Base-by-base conservation (phyloP, 2,888 invertebrate genomes). In the Athalia rosae region DNA sequence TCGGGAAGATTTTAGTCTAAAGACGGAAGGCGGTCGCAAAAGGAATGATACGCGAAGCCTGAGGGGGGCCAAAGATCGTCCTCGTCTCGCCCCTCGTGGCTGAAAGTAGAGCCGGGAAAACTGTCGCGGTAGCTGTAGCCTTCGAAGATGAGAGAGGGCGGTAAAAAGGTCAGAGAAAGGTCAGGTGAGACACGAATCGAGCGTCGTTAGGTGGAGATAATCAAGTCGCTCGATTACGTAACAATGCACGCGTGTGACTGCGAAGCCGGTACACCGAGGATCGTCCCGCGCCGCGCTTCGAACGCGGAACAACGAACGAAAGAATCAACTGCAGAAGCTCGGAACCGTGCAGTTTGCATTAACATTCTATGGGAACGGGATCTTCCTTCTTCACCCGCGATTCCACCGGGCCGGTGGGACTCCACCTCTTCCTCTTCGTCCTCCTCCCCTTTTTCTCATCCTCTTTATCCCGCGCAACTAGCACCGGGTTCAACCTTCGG, bases 291-390 rank as follows among this genome's bases (percentile, higher is more conserved):
- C 9, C 53, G 53, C n/a, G 67, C 67, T 53, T 53, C 53, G 53
- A 67, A 53, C 67, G 67, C 67, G 67, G 67, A 67, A 67, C 67
- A 58, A 58, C 58, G 45, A 56, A 45, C 71, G 43, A 58, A 11
- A 58, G 58, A 71, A 43, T 13, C 71, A 58, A 58, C 58, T 71
- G 58, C 71, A 71, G 71, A 58, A 71, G 58, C 71, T 80, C 81
- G 80, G 80, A 28, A 80, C 79, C 83, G 81, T 81, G 81, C 82
- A 83, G 86, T 87, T 87, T 86, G 85, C 88, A 89, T 89, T 89
- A 88, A 89, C 86, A 89, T 89, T 89, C 88, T 87, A 88, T 87
- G 88, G 88, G 88, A 89, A 88, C 87, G 88, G 87, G 88, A 88
- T 88, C 86, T 85, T 86, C 85, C 83, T 71, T 58, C 56, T 58